A percentile compares a stretch with the other conserved stretches of the same genome.
These are phyloP conservation scores for Neoaliturus tenellus DNA, from an alignment of 2,888 invertebrate species.

Conservation along the genomic window DNA sequence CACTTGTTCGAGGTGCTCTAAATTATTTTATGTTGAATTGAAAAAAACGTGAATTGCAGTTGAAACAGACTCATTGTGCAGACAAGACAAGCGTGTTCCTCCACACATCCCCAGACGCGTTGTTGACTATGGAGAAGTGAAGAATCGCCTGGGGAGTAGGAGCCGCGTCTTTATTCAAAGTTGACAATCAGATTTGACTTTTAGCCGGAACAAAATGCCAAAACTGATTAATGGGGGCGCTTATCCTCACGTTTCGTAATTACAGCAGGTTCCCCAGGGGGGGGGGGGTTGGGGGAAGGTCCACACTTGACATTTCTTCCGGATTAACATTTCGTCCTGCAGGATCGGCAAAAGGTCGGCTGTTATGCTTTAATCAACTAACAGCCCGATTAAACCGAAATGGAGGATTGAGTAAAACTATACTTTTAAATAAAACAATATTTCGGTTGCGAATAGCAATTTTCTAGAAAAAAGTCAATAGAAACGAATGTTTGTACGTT, in stretches of 20 bases:
- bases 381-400: constrained; percentile 1
- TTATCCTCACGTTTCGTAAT: constrained; percentile 54
- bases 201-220: constrained; percentile 51
- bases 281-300: constrained; percentile 48
- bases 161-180: constrained; percentile 48
- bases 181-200: constrained; percentile 51
- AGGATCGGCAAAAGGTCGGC: constrained; percentile 41
- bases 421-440: too few relatives aligned
- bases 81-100: too few relatives aligned
- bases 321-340: constrained; percentile 53
- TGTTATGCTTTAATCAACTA: constrained; percentile 49
- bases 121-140: background rate
- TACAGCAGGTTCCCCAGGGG: constrained; percentile 26
- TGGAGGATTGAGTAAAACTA: too few relatives aligned
- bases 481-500: too few relatives aligned
- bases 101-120: background rate
- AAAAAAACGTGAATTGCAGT: too few relatives aligned
- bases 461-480: too few relatives aligned
- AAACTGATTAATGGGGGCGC: constrained; percentile 51
- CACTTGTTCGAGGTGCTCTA: too few relatives aligned
- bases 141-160: background rate
- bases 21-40: too few relatives aligned
- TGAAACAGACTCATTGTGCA: too few relatives aligned
- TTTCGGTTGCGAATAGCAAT: too few relatives aligned
- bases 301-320: constrained; percentile 50